Percentiles rank a stretch among this genome's conserved stretches.
These are phyloP conservation scores for Aegypius monachus DNA, from an alignment of 2,113 vertebrate genomes.

Conservation along the genomic window DNA sequence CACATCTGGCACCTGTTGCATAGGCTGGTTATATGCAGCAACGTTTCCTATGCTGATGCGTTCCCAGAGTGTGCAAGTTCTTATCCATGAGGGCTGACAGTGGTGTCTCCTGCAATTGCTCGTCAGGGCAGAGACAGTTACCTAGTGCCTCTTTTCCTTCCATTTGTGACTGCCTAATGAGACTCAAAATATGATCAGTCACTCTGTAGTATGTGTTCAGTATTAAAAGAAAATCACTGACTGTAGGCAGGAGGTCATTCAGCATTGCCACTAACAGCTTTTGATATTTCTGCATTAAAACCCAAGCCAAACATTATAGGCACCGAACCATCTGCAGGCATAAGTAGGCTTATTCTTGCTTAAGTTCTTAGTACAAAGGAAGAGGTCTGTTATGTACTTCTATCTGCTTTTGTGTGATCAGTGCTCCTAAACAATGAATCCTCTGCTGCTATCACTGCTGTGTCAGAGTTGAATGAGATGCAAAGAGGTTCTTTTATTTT, in stretches of 20 bases:
- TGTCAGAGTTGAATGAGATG: constrained; percentile 34
- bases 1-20: neutral
- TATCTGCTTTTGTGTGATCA: neutral
- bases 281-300: constrained; percentile 28
- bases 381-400: neutral
- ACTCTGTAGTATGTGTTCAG: neutral
- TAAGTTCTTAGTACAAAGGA: constrained; percentile 18
- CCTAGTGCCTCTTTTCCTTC: neutral
- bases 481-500: constrained; percentile 19
- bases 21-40: neutral
- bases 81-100: neutral
- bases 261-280: neutral
- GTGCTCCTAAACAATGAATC: neutral
- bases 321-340: constrained; percentile 23
- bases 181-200: constrained; percentile 19
- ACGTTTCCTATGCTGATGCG: neutral
- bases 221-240: constrained; percentile 21
- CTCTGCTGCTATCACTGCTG: neutral
- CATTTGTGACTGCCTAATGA: constrained; percentile 22
- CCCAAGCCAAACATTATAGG: constrained; percentile 7
- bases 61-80: neutral
- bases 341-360: constrained; percentile 37
- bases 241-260: constrained; percentile 44
- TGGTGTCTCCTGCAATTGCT: neutral
- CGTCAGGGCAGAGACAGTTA: neutral